phyloP scores from a whole-genome alignment of 1,140 invertebrate genomes.

The Pseudomyrmex gracilis region DNA sequence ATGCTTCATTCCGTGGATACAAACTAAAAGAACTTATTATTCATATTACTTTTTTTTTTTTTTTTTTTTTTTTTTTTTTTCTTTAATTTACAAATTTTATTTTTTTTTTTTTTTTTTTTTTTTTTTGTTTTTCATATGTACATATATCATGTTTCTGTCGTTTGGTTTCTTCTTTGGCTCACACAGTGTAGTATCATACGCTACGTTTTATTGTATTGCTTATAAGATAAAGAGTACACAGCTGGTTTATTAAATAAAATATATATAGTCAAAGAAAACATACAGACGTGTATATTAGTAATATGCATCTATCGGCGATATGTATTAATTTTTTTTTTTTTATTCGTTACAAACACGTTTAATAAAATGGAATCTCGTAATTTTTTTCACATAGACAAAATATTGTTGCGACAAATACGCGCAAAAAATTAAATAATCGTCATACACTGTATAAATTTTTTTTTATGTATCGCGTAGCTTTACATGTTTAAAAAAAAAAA shows the following conservation, averaged over 20 bases:
- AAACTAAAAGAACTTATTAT: constrained; percentile 65
- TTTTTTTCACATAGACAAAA: constrained; percentile 29
- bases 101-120: constrained; percentile 33
- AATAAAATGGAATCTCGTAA: no score
- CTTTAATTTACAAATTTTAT: no score
- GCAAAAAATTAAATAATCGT: background rate
- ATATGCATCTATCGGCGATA: constrained; percentile 31
- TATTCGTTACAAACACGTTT: background rate
- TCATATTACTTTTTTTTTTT: no score
- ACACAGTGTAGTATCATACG: constrained; percentile 34
- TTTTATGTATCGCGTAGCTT: background rate
- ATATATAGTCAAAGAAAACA: constrained; percentile 47
- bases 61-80: constrained; percentile 37
- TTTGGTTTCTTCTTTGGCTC: constrained; percentile 64
- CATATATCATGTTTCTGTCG: constrained; percentile 68
- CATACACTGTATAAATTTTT: background rate
- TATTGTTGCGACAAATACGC: constrained; percentile 10
- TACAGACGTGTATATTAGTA: constrained; percentile 21
- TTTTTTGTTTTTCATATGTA: constrained; percentile 73
- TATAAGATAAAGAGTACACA: constrained; percentile 65
- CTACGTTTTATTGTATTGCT: constrained; percentile 55
- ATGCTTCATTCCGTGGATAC: constrained; percentile 72
- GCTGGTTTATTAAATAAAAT: constrained; percentile 74
- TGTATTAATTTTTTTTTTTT: constrained; percentile 23
- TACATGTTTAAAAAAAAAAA: background rate